A percentile compares a stretch with the other conserved stretches of the same genome.
Evolutionary conservation across 2,113 vertebrate genomes (phyloP).

Genomic region (Natator depressus): DNA sequence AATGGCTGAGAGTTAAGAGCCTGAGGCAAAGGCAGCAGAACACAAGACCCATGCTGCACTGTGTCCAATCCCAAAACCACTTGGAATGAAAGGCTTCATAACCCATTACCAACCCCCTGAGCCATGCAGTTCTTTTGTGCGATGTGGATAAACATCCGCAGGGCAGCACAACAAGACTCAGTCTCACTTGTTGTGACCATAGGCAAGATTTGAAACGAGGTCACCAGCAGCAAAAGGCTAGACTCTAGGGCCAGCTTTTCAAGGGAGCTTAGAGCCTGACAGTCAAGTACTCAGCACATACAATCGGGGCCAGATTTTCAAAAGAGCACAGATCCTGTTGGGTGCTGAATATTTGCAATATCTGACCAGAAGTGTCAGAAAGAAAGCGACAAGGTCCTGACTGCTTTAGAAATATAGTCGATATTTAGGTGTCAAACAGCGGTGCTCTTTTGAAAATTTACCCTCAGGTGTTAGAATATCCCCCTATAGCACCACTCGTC

Average conservation of each 20-base stretch:
- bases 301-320: neutral
- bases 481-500: neutral
- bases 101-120: neutral
- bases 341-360: neutral
- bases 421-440: neutral
- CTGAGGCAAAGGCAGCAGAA: neutral
- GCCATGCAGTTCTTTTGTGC: neutral
- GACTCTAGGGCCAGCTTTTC: neutral
- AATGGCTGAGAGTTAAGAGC: neutral
- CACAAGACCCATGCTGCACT: accelerated
- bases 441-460: neutral
- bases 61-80: neutral
- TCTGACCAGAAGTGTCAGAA: neutral
- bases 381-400: accelerated
- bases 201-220: neutral
- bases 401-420: neutral
- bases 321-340: neutral
- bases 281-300: neutral
- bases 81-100: neutral
- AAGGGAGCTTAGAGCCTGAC: neutral
- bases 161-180: neutral
- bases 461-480: constrained; percentile 12
- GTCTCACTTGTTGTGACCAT: neutral
- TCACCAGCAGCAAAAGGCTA: neutral
- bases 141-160: neutral